Percentiles rank a stretch among this genome's conserved stretches.
Conservation (phyloP, 2,113 vertebrate species). For the Chloropsis hardwickii region DNA sequence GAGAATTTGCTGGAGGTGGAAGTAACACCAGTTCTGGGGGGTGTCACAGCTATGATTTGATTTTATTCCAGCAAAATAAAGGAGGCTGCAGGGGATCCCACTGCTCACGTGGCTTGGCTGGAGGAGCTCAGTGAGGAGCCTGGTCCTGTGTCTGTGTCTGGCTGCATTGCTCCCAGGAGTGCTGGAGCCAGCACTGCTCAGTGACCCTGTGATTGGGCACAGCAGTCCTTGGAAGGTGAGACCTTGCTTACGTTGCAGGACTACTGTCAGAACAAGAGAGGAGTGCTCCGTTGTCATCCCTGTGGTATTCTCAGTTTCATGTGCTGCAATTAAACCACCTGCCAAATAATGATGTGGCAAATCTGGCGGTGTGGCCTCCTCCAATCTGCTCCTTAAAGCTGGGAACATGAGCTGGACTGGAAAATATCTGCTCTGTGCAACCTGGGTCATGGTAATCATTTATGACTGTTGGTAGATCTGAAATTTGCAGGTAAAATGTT, state of each 20-base stretch:
- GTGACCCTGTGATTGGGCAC: neutral
- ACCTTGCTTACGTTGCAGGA: neutral
- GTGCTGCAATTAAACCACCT: constrained; percentile 37
- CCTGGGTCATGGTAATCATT: neutral
- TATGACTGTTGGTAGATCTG: neutral
- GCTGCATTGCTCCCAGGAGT: accelerated
- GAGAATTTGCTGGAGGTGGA: neutral
- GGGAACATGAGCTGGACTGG: constrained; percentile 39
- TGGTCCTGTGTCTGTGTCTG: neutral
- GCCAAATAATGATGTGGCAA: constrained; percentile 55
- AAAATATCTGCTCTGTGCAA: constrained; percentile 30
- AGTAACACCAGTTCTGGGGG: neutral
- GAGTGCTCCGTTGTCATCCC: constrained; percentile 25
- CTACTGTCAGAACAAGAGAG: neutral
- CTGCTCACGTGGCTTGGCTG: neutral
- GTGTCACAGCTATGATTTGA: neutral
- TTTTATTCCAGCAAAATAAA: neutral
- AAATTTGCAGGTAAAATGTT: neutral
- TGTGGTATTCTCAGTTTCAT: constrained; percentile 53
- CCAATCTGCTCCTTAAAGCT: constrained; percentile 1
- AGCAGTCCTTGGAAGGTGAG: neutral
- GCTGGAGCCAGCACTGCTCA: neutral
- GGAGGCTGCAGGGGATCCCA: neutral
- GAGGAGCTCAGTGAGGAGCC: neutral
- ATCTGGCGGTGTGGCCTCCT: constrained; percentile 17